Conservation (phyloP, 1,140 invertebrate species). For the Sitobion miscanthi region DNA sequence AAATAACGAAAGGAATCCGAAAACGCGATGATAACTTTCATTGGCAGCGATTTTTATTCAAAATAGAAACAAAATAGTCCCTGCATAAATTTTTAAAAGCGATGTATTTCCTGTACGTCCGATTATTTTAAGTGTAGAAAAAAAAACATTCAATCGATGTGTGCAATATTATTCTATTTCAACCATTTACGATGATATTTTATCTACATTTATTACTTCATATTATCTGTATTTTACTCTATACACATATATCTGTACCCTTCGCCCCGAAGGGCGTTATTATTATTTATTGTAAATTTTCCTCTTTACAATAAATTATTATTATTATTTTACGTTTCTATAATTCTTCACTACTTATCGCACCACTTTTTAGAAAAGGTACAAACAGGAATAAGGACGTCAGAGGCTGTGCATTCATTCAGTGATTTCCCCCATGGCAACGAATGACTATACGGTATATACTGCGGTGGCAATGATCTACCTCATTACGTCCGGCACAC, state of each 20-base stretch:
- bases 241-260: no score
- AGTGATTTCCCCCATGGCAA: neutral
- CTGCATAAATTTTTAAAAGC: neutral
- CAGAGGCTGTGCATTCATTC: neutral
- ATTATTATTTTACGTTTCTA: neutral
- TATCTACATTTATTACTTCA: no score
- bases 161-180: neutral
- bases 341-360: neutral
- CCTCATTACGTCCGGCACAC: neutral
- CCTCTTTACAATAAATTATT: no score
- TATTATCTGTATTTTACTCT: no score
- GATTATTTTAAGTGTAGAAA: neutral
- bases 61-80: neutral
- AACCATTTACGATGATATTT: neutral
- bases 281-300: no score
- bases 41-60: neutral
- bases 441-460: neutral
- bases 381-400: neutral
- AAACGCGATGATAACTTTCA: neutral
- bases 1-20: neutral
- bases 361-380: neutral
- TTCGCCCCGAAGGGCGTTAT: no score
- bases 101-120: neutral
- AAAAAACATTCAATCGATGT: neutral
- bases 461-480: neutral